Evolutionary conservation across 2,113 vertebrate genomes (phyloP).

Genomic region (Ceuthmochares aereus): DNA sequence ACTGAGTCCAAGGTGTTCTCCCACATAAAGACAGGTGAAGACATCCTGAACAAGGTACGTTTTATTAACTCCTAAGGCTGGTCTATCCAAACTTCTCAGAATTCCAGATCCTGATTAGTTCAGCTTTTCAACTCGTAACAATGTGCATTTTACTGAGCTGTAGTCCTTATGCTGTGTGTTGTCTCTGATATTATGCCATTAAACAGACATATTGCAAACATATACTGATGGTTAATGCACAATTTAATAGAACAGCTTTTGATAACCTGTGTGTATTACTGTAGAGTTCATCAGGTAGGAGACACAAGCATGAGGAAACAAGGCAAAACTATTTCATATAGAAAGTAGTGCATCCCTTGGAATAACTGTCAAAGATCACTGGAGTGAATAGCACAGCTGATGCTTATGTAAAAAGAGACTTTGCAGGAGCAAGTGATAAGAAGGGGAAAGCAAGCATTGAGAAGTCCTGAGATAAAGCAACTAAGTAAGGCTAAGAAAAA

Average conservation of each 20-base stretch:
- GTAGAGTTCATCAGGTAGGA: neutral
- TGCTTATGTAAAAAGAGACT: neutral
- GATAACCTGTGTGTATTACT: neutral
- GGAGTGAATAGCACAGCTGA: neutral
- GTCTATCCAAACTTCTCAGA: neutral
- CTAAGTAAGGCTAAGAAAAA: neutral
- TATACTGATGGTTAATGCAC: neutral
- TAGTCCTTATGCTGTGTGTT: neutral
- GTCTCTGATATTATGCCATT: neutral
- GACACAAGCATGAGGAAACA: neutral
- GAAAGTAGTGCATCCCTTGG: neutral
- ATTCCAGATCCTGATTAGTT: neutral
- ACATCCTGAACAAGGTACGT: neutral
- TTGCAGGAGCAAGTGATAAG: neutral
- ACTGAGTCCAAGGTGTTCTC: neutral
- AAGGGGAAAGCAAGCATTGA: neutral
- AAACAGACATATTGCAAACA: neutral
- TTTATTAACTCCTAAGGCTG: neutral
- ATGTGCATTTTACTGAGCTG: neutral
- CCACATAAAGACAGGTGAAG: neutral
- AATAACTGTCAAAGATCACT: neutral
- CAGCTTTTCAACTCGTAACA: neutral
- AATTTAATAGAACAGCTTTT: slow-evolving; percentile 3
- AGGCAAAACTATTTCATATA: neutral
- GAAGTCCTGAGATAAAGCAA: neutral